Conservation (phyloP, 1,140 invertebrate species). For the Helicorthomorpha holstii region DNA sequence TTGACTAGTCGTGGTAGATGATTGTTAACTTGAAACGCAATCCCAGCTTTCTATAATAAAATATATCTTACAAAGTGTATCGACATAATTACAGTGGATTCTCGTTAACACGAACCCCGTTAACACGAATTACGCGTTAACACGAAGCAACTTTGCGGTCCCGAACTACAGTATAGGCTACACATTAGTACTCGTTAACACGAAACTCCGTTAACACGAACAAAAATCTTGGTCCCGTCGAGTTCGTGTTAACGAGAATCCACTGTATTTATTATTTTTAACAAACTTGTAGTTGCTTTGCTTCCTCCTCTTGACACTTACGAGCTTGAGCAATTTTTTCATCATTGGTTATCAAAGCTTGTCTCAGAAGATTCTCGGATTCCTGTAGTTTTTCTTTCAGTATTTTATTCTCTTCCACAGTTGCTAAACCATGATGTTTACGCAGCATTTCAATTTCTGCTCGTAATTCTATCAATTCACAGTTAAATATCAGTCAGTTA, state of each 20-base stretch:
- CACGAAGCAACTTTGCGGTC: no score
- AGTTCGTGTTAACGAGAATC: no score
- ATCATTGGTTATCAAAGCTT: constrained; percentile 23
- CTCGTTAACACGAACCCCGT: no score
- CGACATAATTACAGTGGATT: not conserved
- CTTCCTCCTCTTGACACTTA: constrained; percentile 22
- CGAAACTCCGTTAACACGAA: no score
- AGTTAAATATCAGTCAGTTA: not conserved
- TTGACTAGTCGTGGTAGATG: constrained; percentile 37
- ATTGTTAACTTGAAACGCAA: constrained; percentile 24
- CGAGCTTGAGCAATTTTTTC: constrained; percentile 22
- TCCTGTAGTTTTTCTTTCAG: constrained; percentile 17
- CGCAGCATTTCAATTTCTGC: constrained; percentile 48
- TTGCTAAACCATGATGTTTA: constrained; percentile 31
- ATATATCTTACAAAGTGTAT: not conserved
- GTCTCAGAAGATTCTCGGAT: constrained; percentile 18
- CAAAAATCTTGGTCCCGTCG: no score
- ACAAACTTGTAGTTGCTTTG: constrained; percentile 21
- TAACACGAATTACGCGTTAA: no score
- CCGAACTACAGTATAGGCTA: no score
- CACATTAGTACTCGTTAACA: no score
- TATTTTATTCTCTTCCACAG: constrained; percentile 20
- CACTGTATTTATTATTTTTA: not conserved
- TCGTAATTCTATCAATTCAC: constrained; percentile 29
- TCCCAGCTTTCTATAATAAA: constrained; percentile 21